Base-by-base conservation (phyloP, 2,113 vertebrate species). In the Sceloporus undulatus region DNA sequence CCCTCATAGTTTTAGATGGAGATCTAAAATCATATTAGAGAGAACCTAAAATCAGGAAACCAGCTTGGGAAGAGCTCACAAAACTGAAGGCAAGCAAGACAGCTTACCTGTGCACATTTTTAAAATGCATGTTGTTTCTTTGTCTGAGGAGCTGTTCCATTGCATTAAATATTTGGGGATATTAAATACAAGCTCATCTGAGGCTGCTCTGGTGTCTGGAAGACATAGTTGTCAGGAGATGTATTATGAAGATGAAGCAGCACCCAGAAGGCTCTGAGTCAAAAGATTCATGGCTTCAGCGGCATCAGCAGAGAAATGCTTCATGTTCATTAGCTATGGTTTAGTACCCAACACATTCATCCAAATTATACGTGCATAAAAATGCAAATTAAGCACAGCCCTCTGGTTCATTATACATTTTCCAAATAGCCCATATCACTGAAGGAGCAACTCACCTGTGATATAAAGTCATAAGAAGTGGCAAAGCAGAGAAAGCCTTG, bases 351-450 rank as follows among this genome's bases (percentile, higher is more conserved):
- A 59, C 75, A 40, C 62, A 84, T 70, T 56, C 74, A 84, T 71
- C 81, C 81, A 88, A 70, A 88, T 84, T 88, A 84, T 77, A 78
- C 68, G 81, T 52, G 74, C 74, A 88, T 88, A 88, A 88, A 88
- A 88, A 84, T 88, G 81, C n/a, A 84, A 84, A 88, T 84, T 77
- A 84, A 68, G 34, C n/a, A 14, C 65, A 70, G 62, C 62, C 34
- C 42, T 88, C 34, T 25, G 48, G 62, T 78, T 84, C 74, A 78
- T 84, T 88, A 27, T 84, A 10, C 48, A 29, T 52, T 84, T 87
- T 84, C n/a, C 10, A 77, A 84, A 84, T 84, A 62, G 42, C 48
- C 52, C 54, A 40, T 42, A 56, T 70, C 70, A 68, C 29, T 68
- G 23, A 68, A 68, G 59, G 83, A 84, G 48, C n/a, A 78, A n/a